phyloP scores from a whole-genome alignment of 2,797 vertebrate genomes.

The Schizopygopsis pylzovi region DNA sequence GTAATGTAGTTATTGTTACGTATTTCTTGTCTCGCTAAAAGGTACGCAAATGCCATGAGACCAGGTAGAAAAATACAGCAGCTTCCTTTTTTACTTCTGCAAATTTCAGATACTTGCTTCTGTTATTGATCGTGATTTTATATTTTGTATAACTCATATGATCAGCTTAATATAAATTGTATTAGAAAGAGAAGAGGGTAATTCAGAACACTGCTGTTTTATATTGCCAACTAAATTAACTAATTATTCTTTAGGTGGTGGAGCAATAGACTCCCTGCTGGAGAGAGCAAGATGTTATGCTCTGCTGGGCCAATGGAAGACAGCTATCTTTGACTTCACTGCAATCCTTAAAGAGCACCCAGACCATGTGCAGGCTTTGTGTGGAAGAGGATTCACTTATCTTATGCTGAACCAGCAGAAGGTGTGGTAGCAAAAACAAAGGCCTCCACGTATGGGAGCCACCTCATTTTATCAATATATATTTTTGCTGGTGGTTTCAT shows the following conservation, averaged over 20 bases:
- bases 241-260: slow-evolving; percentile 77
- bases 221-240: not conserved
- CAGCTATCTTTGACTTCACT: slow-evolving; percentile 92
- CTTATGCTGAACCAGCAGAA: slow-evolving; percentile 87
- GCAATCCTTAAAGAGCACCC: slow-evolving; percentile 84
- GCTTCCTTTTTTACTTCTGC: slow-evolving; percentile 1
- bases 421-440: slow-evolving; percentile 70
- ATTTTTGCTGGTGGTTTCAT: not conserved
- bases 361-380: slow-evolving; percentile 82
- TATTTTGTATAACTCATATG: not conserved
- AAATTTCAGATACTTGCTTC: not conserved
- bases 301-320: slow-evolving; percentile 89
- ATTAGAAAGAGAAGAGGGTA: not conserved
- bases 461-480: not conserved
- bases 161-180: not conserved
- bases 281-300: slow-evolving; percentile 88
- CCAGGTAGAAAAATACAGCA: not conserved
- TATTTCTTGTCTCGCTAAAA: too few species aligned
- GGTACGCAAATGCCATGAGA: too few species aligned
- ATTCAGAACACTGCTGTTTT: not conserved
- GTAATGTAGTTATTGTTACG: too few species aligned
- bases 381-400: slow-evolving; percentile 87
- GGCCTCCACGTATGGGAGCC: not conserved
- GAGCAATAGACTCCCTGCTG: slow-evolving; percentile 84
- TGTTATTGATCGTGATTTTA: not conserved